Evolutionary conservation across 1,140 invertebrate genomes (phyloP).

Genomic region (Drosophila teissieri): DNA sequence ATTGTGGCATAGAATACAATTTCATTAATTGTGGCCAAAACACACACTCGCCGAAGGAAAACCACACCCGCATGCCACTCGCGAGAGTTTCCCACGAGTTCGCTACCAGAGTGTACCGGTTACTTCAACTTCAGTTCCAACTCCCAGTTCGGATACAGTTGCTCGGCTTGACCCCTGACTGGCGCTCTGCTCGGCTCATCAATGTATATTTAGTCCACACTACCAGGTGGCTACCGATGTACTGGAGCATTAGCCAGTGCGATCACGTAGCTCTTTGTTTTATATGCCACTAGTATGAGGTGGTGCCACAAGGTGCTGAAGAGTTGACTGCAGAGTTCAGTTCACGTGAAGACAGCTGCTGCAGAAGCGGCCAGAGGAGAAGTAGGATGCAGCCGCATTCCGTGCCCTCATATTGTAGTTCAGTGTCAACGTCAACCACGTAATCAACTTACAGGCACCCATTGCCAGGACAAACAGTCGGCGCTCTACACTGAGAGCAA

Average conservation of each 20-base stretch:
- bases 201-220: slow-evolving; percentile 25
- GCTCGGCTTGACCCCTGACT: slow-evolving; percentile 30
- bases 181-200: slow-evolving; percentile 58
- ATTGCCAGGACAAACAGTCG: slow-evolving; percentile 33
- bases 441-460: slow-evolving; percentile 76
- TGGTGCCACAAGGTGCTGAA: slow-evolving; percentile 53
- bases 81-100: slow-evolving; percentile 78
- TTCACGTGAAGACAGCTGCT: slow-evolving; percentile 75
- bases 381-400: slow-evolving; percentile 45
- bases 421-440: slow-evolving; percentile 78
- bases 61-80: slow-evolving; percentile 82
- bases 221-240: slow-evolving; percentile 46
- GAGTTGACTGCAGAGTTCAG: no score
- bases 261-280: slow-evolving; percentile 58
- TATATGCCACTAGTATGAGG: slow-evolving; percentile 16
- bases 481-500: slow-evolving; percentile 4
- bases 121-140: slow-evolving; percentile 7
- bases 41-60: slow-evolving; percentile 63
- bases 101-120: slow-evolving; percentile 14
- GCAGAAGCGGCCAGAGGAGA: slow-evolving; percentile 39
- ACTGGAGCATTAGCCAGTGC: slow-evolving; percentile 54
- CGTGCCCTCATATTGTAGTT: slow-evolving; percentile 78
- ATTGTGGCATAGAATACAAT: slow-evolving; percentile 61
- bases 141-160: slow-evolving; percentile 4
- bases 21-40: slow-evolving; percentile 78